Conservation (phyloP, 1,140 invertebrate genomes). For the Drosophila bipectinata region DNA sequence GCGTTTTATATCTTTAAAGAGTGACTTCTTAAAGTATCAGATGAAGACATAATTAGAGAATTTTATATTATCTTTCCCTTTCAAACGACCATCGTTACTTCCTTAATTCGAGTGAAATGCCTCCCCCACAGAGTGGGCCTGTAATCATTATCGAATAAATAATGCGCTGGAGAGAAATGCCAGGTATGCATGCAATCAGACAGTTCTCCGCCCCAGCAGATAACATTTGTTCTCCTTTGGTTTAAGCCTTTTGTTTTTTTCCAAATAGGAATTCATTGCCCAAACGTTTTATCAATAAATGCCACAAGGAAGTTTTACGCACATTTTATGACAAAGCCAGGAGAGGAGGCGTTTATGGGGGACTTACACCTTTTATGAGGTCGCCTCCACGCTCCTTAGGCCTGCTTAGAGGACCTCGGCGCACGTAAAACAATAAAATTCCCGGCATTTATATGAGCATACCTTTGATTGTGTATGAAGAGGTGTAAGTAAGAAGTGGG, state of each 20-base stretch:
- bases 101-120: constrained; percentile 5
- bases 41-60: neutral
- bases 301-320: constrained; percentile 78
- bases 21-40: neutral
- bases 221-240: constrained; percentile 35
- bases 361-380: constrained; percentile 66
- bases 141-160: constrained; percentile 47
- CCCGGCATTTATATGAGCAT: constrained; percentile 72
- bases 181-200: constrained; percentile 36
- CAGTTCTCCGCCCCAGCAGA: constrained; percentile 10
- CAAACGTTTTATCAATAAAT: constrained; percentile 80
- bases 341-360: constrained; percentile 55
- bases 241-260: constrained; percentile 50
- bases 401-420: constrained; percentile 12
- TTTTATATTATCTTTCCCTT: no score
- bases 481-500: neutral
- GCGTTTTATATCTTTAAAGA: neutral
- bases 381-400: neutral
- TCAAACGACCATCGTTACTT: neutral
- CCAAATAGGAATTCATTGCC: constrained; percentile 75
- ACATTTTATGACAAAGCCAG: constrained; percentile 70
- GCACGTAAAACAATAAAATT: constrained; percentile 75
- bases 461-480: constrained; percentile 64
- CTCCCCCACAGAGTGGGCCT: neutral
- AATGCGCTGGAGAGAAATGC: constrained; percentile 16